phyloP scores from a whole-genome alignment of 2,113 vertebrate genomes.

The Melierax canorus region DNA sequence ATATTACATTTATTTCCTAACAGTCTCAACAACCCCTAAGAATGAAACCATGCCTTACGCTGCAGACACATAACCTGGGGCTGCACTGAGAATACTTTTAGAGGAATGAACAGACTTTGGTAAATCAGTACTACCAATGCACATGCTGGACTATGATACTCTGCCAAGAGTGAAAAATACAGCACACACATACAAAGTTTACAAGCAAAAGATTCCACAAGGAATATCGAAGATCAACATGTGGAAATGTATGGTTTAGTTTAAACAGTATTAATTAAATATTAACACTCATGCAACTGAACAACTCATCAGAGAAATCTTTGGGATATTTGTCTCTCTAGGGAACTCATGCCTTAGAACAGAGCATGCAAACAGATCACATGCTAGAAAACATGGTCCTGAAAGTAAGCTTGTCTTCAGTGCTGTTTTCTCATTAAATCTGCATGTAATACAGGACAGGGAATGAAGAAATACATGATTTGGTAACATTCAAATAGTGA shows the following conservation, averaged over 20 bases:
- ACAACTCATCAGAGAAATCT: not conserved
- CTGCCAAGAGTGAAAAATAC: not conserved
- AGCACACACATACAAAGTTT: not conserved
- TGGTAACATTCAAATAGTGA: accelerated
- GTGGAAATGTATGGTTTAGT: not conserved
- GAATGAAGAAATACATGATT: not conserved
- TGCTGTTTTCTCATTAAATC: not conserved
- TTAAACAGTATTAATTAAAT: not conserved
- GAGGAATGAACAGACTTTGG: not conserved
- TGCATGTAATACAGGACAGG: not conserved
- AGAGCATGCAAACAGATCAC: not conserved
- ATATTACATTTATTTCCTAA: not conserved
- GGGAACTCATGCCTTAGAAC: not conserved
- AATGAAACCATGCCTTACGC: not conserved
- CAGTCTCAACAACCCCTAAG: not conserved
- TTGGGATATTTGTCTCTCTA: not conserved
- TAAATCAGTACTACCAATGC: not conserved
- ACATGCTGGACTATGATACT: not conserved
- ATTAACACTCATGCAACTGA: not conserved
- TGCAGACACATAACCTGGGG: not conserved
- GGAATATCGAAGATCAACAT: not conserved
- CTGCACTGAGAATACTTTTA: not conserved
- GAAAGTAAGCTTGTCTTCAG: not conserved
- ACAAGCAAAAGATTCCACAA: not conserved
- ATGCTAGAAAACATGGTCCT: not conserved